Evolutionary conservation across 2,113 vertebrate species (phyloP).

Genomic region (Neopipo cinnamomea): DNA sequence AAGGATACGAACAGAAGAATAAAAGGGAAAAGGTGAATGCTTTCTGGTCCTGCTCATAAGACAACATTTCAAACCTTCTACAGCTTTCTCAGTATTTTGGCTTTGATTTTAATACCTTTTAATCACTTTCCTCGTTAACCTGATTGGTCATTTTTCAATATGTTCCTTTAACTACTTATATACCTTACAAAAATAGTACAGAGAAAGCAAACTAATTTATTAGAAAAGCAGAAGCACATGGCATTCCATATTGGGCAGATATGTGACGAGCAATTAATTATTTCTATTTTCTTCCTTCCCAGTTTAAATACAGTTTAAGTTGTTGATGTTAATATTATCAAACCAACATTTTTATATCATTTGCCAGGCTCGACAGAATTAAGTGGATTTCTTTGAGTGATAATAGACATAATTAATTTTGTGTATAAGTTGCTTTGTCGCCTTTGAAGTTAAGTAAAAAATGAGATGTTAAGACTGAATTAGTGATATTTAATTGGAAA

Average conservation of each 20-base stretch:
- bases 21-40: neutral
- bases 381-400: slow-evolving; percentile 60
- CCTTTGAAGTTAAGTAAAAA: slow-evolving; percentile 58
- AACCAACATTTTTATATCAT: slow-evolving; percentile 43
- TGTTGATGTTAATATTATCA: slow-evolving; percentile 48
- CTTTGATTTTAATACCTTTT: slow-evolving; percentile 45
- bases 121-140: neutral
- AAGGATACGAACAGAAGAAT: neutral
- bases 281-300: slow-evolving; percentile 59
- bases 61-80: neutral
- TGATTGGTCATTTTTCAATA: slow-evolving; percentile 49
- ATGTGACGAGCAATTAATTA: slow-evolving; percentile 70
- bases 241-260: slow-evolving; percentile 70
- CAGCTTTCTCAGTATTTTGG: neutral
- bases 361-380: slow-evolving; percentile 53
- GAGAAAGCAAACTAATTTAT: slow-evolving; percentile 55
- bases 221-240: slow-evolving; percentile 59
- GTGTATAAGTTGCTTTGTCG: slow-evolving; percentile 27
- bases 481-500: slow-evolving; percentile 57
- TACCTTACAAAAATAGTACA: slow-evolving; percentile 13
- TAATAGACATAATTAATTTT: slow-evolving; percentile 70
- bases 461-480: slow-evolving; percentile 49
- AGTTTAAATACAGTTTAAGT: slow-evolving; percentile 69
- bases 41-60: neutral
- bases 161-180: slow-evolving; percentile 44